Evolutionary conservation across 1,140 invertebrate species (phyloP).

Genomic region (Geopemphigus sp.): DNA sequence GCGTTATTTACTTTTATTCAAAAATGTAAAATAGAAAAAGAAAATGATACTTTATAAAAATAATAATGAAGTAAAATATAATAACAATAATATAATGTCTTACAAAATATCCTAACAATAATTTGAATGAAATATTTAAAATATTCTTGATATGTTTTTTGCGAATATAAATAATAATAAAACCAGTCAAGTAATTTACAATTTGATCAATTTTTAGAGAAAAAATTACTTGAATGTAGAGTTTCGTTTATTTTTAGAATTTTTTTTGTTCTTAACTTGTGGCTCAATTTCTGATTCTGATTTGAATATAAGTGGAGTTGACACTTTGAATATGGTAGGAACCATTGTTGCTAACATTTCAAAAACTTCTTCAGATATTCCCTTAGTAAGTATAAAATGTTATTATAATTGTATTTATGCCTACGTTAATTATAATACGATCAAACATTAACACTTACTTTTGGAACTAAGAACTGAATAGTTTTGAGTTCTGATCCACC

Average conservation of each 20-base stretch:
- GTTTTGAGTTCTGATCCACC: constrained; percentile 87
- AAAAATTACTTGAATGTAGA: constrained; percentile 29
- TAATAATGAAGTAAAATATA: too few relatives aligned
- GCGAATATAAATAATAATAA: neutral
- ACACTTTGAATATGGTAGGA: constrained; percentile 84
- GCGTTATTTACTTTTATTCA: too few relatives aligned
- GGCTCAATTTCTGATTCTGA: constrained; percentile 46
- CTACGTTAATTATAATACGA: neutral
- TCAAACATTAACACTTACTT: constrained; percentile 58
- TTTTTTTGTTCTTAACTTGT: constrained; percentile 36
- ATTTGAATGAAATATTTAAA: neutral
- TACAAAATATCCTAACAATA: neutral
- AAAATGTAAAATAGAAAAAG: too few relatives aligned
- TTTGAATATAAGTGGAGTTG: constrained; percentile 77
- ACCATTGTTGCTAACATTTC: constrained; percentile 80
- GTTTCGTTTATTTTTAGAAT: constrained; percentile 15
- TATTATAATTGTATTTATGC: constrained; percentile 12
- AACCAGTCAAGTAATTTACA: neutral
- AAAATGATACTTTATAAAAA: too few relatives aligned
- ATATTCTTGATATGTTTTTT: neutral
- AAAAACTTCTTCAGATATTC: constrained; percentile 68
- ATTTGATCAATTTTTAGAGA: constrained; percentile 17
- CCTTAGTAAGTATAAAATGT: constrained; percentile 50
- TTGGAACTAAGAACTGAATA: constrained; percentile 78
- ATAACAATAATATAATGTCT: neutral